phyloP scores from a whole-genome alignment of 2,888 invertebrate genomes.

The Neria commutata region DNA sequence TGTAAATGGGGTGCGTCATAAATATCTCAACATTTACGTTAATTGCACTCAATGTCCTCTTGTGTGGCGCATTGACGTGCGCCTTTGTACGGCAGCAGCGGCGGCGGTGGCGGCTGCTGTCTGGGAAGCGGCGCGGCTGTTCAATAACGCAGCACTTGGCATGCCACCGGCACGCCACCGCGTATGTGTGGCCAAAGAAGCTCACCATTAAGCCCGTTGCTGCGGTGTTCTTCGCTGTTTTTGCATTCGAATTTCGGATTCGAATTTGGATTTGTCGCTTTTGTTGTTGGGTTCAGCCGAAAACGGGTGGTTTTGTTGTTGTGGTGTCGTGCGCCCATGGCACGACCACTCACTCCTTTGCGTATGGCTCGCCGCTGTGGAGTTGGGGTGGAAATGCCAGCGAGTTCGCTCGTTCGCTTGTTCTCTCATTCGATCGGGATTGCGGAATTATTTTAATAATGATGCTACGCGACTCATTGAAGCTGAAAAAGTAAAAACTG shows the following conservation, averaged over 20 bases:
- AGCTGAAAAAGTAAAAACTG: neutral
- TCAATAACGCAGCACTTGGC: constrained; percentile 2
- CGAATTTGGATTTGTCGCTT: constrained; percentile 1
- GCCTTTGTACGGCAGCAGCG: constrained; percentile 41
- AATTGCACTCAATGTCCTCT: constrained; percentile 60
- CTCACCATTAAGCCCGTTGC: constrained; percentile 20
- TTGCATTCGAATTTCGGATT: neutral
- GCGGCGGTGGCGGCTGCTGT: constrained; percentile 37
- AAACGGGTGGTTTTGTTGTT: constrained; percentile 26
- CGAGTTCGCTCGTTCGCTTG: constrained; percentile 29
- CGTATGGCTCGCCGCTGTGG: constrained; percentile 7
- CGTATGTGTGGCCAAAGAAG: constrained; percentile 18
- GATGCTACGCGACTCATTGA: constrained; percentile 35
- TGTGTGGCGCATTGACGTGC: constrained; percentile 48
- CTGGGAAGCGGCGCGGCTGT: constrained; percentile 49
- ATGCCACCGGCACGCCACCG: constrained; percentile 3
- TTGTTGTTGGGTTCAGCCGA: constrained; percentile 23
- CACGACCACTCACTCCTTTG: constrained; percentile 29
- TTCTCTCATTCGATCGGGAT: constrained; percentile 36
- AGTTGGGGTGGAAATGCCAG: constrained; percentile 30
- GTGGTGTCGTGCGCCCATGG: constrained; percentile 31
- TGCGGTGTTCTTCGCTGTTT: constrained; percentile 2
- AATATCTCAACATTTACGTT: constrained; percentile 57
- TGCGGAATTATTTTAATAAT: constrained; percentile 46
- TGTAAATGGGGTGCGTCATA: constrained; percentile 51